Base-by-base conservation (phyloP, 2,888 invertebrate species). In the Tribolium freemani region DNA sequence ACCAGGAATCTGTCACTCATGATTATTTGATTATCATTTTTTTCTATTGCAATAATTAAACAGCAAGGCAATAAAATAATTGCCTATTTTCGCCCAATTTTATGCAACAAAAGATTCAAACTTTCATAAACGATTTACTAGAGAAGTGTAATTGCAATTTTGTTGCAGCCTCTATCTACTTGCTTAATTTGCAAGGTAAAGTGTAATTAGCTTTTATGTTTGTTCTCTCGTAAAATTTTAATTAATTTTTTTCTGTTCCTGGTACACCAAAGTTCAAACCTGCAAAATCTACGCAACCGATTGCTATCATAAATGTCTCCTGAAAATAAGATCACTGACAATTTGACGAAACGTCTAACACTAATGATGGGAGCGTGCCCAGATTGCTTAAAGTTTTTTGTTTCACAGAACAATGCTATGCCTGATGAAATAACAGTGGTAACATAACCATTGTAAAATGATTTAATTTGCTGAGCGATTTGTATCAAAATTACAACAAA, bases 381-480 rank as follows among this genome's bases (percentile, higher is more conserved):
- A 26, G n/a, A 45, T 64, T 64, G 64, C 64, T 64, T 45, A 64
- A 64, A 64, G 44, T 38, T 64, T 63, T 64, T 64, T 64, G 64
- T 64, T 64, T 13, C 21, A 45, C 64, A 20, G 11, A 45, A 64
- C 64, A 64, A 64, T 64, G 45, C 53, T 20, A 21, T 38, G 64
- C 50, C 53, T 64, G 64, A 45, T 64, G 64, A 64, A 64, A 63
- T 51, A 60, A 60, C 26, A 46, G 16, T 10, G 44, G 50, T 3
- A 26, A 51, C 44, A 64, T 53, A 64, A 64, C 31, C 50, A 31
- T 10, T 50, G 44, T n/a, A 45, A 53, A 10, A 45, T 63, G 48
- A 31, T 63, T 57, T 58, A 58, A 58, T 58, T 58, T 13, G 57
- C 30, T n/a, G 13, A 38, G 11, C 5, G 26, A 46, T 60, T 60